Percentiles rank a stretch among this genome's conserved stretches.
These are phyloP conservation scores for Prionailurus viverrinus DNA, from an alignment of 2,113 vertebrate species.

Conservation along the genomic window DNA sequence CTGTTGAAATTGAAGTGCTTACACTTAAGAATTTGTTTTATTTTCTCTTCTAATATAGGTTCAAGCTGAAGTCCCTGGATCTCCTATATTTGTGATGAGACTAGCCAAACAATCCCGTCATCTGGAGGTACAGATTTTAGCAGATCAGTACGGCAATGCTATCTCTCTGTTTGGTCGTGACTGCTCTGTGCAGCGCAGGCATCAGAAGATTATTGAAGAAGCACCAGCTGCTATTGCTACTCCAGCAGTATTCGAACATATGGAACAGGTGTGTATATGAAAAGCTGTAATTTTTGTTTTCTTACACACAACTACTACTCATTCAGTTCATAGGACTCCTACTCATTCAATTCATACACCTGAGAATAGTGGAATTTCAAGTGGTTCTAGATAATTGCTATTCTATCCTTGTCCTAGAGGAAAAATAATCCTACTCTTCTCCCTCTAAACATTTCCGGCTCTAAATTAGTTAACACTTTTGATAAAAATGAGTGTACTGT, in stretches of 20 bases:
- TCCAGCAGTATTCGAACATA: slow-evolving; percentile 94
- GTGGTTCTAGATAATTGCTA: not conserved
- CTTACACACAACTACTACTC: not conserved
- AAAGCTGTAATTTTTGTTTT: slow-evolving; percentile 36
- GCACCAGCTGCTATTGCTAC: slow-evolving; percentile 97
- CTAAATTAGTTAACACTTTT: slow-evolving; percentile 45
- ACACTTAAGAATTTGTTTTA: not conserved
- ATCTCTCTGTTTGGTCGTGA: slow-evolving; percentile 99
- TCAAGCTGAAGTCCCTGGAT: slow-evolving; percentile 97
- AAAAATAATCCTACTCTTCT: slow-evolving; percentile 4
- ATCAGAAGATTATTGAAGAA: slow-evolving; percentile 99
- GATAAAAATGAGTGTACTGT: not conserved
- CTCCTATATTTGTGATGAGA: slow-evolving; percentile 98
- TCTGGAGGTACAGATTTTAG: slow-evolving; percentile 98
- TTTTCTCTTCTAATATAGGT: slow-evolving; percentile 88
- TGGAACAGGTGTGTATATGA: slow-evolving; percentile 93
- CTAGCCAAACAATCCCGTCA: slow-evolving; percentile 98
- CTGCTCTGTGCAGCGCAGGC: slow-evolving; percentile 97
- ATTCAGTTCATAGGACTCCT: not conserved
- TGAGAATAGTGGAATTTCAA: slow-evolving; percentile 36
- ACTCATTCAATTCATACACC: not conserved
- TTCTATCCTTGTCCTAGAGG: slow-evolving; percentile 29
- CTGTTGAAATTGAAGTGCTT: slow-evolving; percentile 60
- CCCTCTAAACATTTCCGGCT: not conserved
- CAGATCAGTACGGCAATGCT: slow-evolving; percentile 97